phyloP scores from a whole-genome alignment of 2,113 vertebrate species.

The Anhinga anhinga region DNA sequence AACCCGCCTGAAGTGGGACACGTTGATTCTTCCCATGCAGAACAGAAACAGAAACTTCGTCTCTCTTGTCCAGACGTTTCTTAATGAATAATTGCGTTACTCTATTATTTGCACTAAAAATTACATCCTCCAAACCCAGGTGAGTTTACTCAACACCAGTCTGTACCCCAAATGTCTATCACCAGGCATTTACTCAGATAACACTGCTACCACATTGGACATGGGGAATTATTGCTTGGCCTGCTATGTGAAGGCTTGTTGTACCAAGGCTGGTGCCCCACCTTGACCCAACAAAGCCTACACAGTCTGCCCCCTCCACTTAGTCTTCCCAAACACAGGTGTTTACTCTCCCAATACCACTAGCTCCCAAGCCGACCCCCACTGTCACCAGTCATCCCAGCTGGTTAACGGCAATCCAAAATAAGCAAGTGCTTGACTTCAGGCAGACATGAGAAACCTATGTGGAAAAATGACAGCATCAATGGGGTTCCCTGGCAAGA shows the following conservation, averaged over 20 bases:
- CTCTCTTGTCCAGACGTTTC: not conserved
- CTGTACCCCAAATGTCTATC: not conserved
- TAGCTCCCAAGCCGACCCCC: not conserved
- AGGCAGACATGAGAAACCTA: not conserved
- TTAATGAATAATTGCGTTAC: not conserved
- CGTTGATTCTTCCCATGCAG: not conserved
- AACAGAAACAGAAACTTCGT: not conserved
- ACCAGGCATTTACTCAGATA: not conserved
- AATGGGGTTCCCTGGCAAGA: not conserved
- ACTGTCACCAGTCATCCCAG: not conserved
- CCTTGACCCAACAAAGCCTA: not conserved
- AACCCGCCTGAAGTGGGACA: not conserved
- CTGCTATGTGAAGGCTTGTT: not conserved
- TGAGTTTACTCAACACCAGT: not conserved
- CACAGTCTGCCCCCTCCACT: too few relatives aligned
- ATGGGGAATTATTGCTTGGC: not conserved
- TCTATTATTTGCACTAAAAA: not conserved
- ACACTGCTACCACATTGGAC: not conserved
- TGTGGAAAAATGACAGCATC: not conserved
- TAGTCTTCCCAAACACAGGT: not conserved
- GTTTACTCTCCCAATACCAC: not conserved
- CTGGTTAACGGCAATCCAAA: not conserved
- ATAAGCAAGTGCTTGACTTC: not conserved
- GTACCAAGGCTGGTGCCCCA: not conserved
- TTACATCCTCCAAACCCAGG: not conserved